A percentile compares a stretch with the other conserved stretches of the same genome.
Evolutionary conservation across 2,113 vertebrate species (phyloP).

Genomic region (Malurus melanocephalus): DNA sequence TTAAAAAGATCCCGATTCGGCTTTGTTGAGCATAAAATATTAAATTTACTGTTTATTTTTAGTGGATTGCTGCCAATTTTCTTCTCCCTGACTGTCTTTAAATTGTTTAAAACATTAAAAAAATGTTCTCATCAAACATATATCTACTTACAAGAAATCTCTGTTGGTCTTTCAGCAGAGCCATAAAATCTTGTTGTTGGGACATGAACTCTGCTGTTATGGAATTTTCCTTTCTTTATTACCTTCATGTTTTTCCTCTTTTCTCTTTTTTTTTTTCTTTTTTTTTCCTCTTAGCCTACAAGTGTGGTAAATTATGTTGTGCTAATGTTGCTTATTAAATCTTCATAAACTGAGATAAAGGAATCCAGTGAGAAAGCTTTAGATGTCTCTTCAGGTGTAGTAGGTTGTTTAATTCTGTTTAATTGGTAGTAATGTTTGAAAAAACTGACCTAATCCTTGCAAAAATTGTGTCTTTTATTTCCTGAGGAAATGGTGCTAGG

Average conservation of each 20-base stretch:
- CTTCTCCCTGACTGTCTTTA: constrained; percentile 1
- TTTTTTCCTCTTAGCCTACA: background rate
- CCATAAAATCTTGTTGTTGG: constrained; percentile 44
- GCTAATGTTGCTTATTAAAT: constrained; percentile 5
- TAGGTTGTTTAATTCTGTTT: background rate
- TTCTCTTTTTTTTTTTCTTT: background rate
- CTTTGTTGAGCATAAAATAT: constrained; percentile 52
- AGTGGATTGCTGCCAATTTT: constrained; percentile 46
- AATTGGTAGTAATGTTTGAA: background rate
- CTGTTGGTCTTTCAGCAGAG: constrained; percentile 37
- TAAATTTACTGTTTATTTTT: constrained; percentile 64
- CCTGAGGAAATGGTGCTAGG: background rate
- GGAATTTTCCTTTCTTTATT: constrained; percentile 24
- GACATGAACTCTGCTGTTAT: constrained; percentile 34
- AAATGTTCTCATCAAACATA: constrained; percentile 33
- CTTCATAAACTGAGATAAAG: background rate
- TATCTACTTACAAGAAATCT: constrained; percentile 55
- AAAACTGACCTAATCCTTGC: background rate
- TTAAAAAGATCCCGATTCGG: constrained; percentile 54
- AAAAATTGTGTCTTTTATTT: background rate
- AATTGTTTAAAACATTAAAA: constrained; percentile 52
- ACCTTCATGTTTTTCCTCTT: background rate
- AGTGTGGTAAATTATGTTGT: background rate
- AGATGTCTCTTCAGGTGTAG: background rate
- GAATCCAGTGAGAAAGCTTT: background rate